Percentiles rank a stretch among this genome's conserved stretches.
Evolutionary conservation across 2,888 invertebrate genomes (phyloP).

Genomic region (Chouioia cunea): DNA sequence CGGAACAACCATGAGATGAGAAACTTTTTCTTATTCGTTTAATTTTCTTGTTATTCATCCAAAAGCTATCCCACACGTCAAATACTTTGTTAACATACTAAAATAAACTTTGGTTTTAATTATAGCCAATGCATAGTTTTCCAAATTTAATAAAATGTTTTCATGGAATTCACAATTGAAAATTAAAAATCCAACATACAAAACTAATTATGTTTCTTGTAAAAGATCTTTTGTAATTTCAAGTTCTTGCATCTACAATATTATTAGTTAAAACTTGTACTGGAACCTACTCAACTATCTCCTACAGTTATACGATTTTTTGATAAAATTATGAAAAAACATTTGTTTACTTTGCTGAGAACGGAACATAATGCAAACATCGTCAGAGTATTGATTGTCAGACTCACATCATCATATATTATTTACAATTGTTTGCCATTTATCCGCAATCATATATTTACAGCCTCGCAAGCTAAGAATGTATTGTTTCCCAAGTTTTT

Average conservation of each 20-base stretch:
- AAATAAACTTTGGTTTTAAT: conserved; percentile 39
- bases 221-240: no score
- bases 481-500: not conserved
- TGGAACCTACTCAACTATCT: conserved; percentile 21
- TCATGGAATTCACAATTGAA: not conserved
- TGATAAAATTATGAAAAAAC: conserved; percentile 12
- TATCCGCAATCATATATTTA: conserved; percentile 43
- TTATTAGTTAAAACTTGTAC: conserved; percentile 21
- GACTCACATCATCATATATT: no score
- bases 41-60: not conserved
- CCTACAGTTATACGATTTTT: conserved; percentile 20
- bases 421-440: no score
- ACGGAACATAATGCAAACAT: not conserved
- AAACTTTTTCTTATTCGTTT: conserved; percentile 17
- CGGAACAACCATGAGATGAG: no score
- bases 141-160: conserved; percentile 12
- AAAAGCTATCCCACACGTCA: conserved; percentile 19
- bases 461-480: conserved; percentile 40
- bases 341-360: conserved; percentile 5
- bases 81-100: conserved; percentile 36
- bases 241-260: conserved; percentile 9
- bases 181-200: not conserved
- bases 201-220: not conserved
- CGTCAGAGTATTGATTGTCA: conserved; percentile 16
- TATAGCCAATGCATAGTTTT: conserved; percentile 29